Conservation (phyloP, 2,797 vertebrate species). For the Uromys caudimaculatus region DNA sequence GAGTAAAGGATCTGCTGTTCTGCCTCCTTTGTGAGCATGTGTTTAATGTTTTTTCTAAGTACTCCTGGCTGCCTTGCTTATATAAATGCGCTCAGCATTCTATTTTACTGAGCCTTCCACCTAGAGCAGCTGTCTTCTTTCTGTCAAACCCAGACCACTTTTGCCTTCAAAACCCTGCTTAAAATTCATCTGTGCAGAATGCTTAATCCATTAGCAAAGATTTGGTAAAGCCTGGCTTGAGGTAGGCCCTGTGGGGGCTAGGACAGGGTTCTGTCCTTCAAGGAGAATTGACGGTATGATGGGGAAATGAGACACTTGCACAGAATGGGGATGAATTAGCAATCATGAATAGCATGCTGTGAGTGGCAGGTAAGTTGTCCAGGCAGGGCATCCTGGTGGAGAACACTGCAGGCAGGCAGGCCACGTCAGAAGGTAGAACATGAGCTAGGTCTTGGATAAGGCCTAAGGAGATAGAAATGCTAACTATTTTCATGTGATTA, state of each 20-base stretch:
- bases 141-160: conserved; percentile 54
- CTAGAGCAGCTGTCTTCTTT: conserved; percentile 50
- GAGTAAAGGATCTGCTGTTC: conserved; percentile 48
- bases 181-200: conserved; percentile 60
- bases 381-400: not conserved
- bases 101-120: conserved; percentile 67
- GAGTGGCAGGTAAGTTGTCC: conserved; percentile 9
- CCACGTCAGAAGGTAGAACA: not conserved
- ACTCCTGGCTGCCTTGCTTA: conserved; percentile 23
- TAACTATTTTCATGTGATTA: not conserved
- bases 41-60: conserved; percentile 59
- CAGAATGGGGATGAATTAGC: conserved; percentile 14
- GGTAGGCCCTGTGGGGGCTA: not conserved
- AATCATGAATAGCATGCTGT: not conserved
- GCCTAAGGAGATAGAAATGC: not conserved
- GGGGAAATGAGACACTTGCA: conserved; percentile 28
- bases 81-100: conserved; percentile 55
- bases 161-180: conserved; percentile 62
- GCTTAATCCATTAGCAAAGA: conserved; percentile 70
- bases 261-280: not conserved
- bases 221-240: conserved; percentile 40
- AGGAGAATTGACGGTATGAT: conserved; percentile 44
- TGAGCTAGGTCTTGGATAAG: conserved; percentile 50
- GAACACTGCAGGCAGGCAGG: not conserved
- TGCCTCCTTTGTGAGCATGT: conserved; percentile 22